Conservation (phyloP, 2,113 vertebrate species). For the Girardinichthys multiradiatus region DNA sequence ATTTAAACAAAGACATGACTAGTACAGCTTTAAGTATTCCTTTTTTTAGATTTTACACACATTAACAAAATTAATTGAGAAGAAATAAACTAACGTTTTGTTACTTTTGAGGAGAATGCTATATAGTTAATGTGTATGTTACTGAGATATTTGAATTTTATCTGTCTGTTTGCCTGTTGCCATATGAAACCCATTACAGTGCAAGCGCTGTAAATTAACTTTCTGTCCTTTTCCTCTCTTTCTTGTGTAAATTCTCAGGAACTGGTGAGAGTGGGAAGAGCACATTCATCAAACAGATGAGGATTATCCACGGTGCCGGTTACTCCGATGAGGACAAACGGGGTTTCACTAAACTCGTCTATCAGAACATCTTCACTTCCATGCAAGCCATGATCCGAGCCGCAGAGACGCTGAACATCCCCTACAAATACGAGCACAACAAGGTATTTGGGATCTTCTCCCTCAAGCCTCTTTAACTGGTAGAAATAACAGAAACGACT, state of each 20-base stretch:
- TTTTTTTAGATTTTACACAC: too few relatives aligned
- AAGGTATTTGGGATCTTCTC: constrained; percentile 80
- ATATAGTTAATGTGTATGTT: too few relatives aligned
- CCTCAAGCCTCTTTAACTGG: background rate
- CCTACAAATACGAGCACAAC: constrained; percentile 94
- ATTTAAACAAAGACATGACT: too few relatives aligned
- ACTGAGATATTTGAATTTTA: too few relatives aligned
- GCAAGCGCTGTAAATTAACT: constrained; percentile 22
- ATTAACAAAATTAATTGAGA: too few relatives aligned
- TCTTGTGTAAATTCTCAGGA: constrained; percentile 60
- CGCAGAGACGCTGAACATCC: constrained; percentile 94
- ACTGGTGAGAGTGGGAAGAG: constrained; percentile 84
- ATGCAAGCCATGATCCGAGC: constrained; percentile 97
- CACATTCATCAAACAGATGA: constrained; percentile 85
- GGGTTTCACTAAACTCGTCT: constrained; percentile 95
- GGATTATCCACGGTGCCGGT: constrained; percentile 88
- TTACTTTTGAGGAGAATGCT: too few relatives aligned
- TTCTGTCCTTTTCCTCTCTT: background rate
- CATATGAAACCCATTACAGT: background rate
- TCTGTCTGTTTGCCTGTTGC: too few relatives aligned
- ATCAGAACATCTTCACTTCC: constrained; percentile 98
- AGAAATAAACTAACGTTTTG: too few relatives aligned
- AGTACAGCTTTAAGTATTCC: too few relatives aligned
- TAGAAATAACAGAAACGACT: background rate
- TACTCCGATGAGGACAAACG: constrained; percentile 97